Percentiles rank a stretch among this genome's conserved stretches.
Conservation (phyloP, 37 sponge, comb jelly and placozoan genomes). For the Crambe crambe region DNA sequence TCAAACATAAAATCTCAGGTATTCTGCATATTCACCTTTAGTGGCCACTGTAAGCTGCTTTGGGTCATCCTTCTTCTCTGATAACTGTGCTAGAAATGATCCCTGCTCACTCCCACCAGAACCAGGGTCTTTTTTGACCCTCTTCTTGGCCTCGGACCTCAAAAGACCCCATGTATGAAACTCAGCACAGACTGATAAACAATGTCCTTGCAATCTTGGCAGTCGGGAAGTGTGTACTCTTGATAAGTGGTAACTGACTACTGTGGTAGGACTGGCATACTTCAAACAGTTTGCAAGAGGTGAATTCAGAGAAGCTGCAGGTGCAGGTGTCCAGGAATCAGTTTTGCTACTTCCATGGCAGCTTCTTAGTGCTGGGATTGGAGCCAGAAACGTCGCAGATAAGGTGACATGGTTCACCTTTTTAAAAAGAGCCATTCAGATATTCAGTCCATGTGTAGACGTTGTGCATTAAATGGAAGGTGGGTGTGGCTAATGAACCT, state of each 20-base stretch:
- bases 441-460: not conserved
- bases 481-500: not conserved
- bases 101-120: constrained; percentile 26
- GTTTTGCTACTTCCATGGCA: not conserved
- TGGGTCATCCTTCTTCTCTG: constrained; percentile 39
- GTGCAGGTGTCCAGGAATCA: not conserved
- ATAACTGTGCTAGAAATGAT: constrained; percentile 53
- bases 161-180: not conserved
- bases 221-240: not conserved
- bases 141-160: not conserved
- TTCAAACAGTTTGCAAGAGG: no score
- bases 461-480: not conserved
- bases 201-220: not conserved
- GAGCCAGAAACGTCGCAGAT: not conserved
- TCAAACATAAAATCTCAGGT: not conserved
- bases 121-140: not conserved
- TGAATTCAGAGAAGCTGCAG: no score
- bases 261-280: not conserved
- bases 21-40: constrained; percentile 37
- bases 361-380: not conserved
- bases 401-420: not conserved
- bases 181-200: not conserved
- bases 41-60: constrained; percentile 64
- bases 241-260: not conserved
- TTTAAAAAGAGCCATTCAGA: not conserved